phyloP scores from a whole-genome alignment of 2,888 invertebrate genomes.

The Orthosia incerta region DNA sequence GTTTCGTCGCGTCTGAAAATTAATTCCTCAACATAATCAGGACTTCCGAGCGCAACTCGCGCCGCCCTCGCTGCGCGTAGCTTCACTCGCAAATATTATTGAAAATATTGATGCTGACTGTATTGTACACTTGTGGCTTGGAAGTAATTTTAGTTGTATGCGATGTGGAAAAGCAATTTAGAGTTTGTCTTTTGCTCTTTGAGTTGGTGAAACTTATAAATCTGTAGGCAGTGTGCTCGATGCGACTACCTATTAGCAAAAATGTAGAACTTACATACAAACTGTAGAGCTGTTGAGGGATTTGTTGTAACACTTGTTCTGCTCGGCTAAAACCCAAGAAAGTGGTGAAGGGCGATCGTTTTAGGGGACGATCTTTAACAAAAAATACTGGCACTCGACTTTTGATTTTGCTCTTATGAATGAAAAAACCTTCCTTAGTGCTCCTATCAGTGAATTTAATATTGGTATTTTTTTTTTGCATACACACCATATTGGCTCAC shows the following conservation, averaged over 20 bases:
- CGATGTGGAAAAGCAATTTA: constrained; percentile 21
- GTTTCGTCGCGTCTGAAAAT: constrained; percentile 90
- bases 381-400: too few relatives aligned
- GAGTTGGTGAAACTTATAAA: not conserved
- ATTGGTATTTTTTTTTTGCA: not conserved
- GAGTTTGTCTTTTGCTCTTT: constrained; percentile 5
- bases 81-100: constrained; percentile 77
- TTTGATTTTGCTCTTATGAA: not conserved
- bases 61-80: constrained; percentile 74
- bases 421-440: not conserved
- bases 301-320: too few relatives aligned
- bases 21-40: constrained; percentile 91
- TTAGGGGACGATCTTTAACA: too few relatives aligned
- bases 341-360: too few relatives aligned
- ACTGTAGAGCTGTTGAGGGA: too few relatives aligned
- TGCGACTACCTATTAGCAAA: too few relatives aligned
- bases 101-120: constrained; percentile 56
- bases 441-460: too few relatives aligned
- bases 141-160: constrained; percentile 35
- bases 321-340: too few relatives aligned
- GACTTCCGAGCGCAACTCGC: constrained; percentile 81
- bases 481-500: not conserved
- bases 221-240: not conserved
- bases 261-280: too few relatives aligned
- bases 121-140: constrained; percentile 38